phyloP scores from a whole-genome alignment of 2,113 vertebrate genomes.

The Nerophis ophidion region DNA sequence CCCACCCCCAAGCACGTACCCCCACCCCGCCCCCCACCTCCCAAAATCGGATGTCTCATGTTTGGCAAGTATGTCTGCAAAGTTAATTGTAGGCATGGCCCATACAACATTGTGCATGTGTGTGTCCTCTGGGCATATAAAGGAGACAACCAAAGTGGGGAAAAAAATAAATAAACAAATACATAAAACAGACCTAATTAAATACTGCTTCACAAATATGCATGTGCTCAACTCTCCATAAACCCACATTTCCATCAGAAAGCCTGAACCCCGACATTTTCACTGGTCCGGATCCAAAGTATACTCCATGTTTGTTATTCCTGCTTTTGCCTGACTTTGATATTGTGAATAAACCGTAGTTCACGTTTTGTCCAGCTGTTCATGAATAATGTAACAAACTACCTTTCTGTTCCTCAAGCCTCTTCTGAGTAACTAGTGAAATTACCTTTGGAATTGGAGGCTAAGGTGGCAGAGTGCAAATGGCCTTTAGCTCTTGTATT shows the following conservation, averaged over 20 bases:
- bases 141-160: neutral
- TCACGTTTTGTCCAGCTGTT: conserved; percentile 34
- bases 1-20: too few species aligned
- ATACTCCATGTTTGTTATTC: conserved; percentile 32
- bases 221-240: neutral
- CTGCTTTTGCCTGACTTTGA: conserved; percentile 43
- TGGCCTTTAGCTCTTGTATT: neutral
- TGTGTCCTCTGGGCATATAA: conserved; percentile 31
- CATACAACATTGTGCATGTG: conserved; percentile 13
- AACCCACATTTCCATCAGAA: neutral
- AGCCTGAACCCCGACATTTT: neutral
- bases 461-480: conserved; percentile 13
- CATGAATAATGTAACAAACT: conserved; percentile 58
- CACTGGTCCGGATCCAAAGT: conserved; percentile 16
- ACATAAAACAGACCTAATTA: conserved; percentile 9
- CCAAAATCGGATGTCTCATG: too few species aligned
- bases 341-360: conserved; percentile 60
- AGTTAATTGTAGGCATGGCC: conserved; percentile 21
- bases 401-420: conserved; percentile 23
- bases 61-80: too few species aligned
- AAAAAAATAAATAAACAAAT: neutral
- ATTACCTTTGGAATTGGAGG: conserved; percentile 2
- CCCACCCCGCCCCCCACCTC: too few species aligned
- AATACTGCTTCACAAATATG: neutral
- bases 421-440: conserved; percentile 16